These are phyloP conservation scores for Microchirus variegatus DNA, from an alignment of 2,797 vertebrate species.

Conservation along the genomic window DNA sequence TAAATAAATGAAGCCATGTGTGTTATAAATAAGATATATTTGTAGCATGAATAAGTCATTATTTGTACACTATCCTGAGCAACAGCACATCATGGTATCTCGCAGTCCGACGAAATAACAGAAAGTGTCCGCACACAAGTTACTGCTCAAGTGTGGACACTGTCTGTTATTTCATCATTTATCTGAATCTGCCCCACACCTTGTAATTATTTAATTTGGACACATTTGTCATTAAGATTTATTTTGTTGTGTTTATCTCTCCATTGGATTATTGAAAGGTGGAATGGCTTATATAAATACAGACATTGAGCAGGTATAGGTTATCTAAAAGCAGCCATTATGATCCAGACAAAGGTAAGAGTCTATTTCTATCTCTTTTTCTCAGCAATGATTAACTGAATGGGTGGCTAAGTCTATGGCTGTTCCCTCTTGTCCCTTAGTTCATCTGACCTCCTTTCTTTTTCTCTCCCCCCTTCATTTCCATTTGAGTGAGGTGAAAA, in stretches of 20 bases:
- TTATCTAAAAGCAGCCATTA: conserved; percentile 9
- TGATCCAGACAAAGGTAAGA: conserved; percentile 36
- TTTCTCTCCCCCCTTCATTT: conserved; percentile 62
- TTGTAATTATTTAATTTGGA: too few relatives aligned
- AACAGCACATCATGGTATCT: conserved; percentile 25
- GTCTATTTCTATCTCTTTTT: conserved; percentile 62
- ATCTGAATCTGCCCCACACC: too few relatives aligned
- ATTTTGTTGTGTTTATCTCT: conserved; percentile 17
- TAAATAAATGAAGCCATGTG: conserved; percentile 56
- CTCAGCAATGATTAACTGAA: conserved; percentile 66
- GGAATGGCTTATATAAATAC: conserved; percentile 10
- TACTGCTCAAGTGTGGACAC: too few relatives aligned
- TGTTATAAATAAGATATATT: conserved; percentile 72
- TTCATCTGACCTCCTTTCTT: conserved; percentile 65
- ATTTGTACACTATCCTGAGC: conserved; percentile 43
- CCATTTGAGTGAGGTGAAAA: conserved; percentile 73
- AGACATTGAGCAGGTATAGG: conserved; percentile 31
- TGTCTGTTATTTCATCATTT: too few relatives aligned
- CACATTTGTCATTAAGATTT: too few relatives aligned
- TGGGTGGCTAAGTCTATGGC: conserved; percentile 32
- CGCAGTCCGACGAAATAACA: not conserved
- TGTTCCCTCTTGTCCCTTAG: conserved; percentile 35
- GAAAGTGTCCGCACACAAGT: too few relatives aligned
- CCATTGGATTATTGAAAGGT: conserved; percentile 12
- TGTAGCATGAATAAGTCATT: conserved; percentile 69